A percentile compares a stretch with the other conserved stretches of the same genome.
Conservation (phyloP, 2,113 vertebrate species). For the Microcebus jonahi region DNA sequence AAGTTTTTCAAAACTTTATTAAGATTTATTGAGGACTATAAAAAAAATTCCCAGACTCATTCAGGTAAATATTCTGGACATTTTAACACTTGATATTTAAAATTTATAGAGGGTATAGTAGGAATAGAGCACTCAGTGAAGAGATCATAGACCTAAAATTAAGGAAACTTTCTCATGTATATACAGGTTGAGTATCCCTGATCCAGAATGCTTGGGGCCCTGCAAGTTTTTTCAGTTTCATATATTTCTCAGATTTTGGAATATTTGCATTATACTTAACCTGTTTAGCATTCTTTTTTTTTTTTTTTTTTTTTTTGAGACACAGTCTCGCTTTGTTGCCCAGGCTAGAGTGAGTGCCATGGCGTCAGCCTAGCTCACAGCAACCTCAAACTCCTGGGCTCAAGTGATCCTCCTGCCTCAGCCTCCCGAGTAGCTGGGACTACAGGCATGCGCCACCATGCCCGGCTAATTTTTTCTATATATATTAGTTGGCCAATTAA, state of each 20-base stretch:
- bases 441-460: too few relatives aligned
- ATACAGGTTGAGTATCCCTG: neutral
- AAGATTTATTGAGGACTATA: neutral
- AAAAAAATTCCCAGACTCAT: neutral
- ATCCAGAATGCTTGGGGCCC: neutral
- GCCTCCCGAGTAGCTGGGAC: too few relatives aligned
- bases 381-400: too few relatives aligned
- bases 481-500: too few relatives aligned
- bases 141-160: neutral
- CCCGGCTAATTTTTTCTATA: too few relatives aligned
- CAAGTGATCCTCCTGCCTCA: too few relatives aligned
- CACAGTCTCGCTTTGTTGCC: too few relatives aligned
- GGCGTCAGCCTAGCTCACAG: too few relatives aligned
- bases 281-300: neutral
- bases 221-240: neutral
- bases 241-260: neutral
- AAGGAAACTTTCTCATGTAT: neutral
- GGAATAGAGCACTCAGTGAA: neutral
- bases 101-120: neutral
- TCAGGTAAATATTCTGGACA: conserved; percentile 19
- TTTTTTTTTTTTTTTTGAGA: too few relatives aligned
- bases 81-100: neutral
- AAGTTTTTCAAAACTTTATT: neutral
- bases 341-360: too few relatives aligned
- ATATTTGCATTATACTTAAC: neutral